Percentiles rank a stretch among this genome's conserved stretches.
These are phyloP conservation scores for Pseudococcus longispinus DNA, from an alignment of 2,888 invertebrate genomes.

Conservation along the genomic window DNA sequence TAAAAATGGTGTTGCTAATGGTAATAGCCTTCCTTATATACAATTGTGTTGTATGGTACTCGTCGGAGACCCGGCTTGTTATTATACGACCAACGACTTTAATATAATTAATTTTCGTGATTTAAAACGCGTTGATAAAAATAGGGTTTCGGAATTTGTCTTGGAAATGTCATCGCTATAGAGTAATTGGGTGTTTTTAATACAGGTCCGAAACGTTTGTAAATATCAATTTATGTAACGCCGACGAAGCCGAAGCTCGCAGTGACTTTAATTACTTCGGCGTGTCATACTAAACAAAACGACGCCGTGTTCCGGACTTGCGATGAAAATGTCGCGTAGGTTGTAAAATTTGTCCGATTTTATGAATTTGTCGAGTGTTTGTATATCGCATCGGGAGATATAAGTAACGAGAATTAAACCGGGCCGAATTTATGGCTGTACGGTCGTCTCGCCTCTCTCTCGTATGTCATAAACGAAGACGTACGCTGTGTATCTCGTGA, in stretches of 20 bases:
- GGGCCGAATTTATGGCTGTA: neutral
- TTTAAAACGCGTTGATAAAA: slow-evolving; percentile 19
- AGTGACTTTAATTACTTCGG: slow-evolving; percentile 1
- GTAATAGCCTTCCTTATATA: neutral
- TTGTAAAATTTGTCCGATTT: slow-evolving; percentile 22
- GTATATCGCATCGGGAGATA: neutral
- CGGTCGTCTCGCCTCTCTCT: neutral
- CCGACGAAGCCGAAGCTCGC: neutral
- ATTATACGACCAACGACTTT: neutral
- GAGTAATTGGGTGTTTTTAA: slow-evolving; percentile 19
- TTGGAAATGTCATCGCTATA: neutral
- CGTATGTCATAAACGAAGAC: neutral
- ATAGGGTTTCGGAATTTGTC: slow-evolving; percentile 23
- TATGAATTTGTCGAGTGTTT: neutral
- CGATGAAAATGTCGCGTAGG: neutral
- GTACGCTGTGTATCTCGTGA: neutral
- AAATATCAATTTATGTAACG: neutral
- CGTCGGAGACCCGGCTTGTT: neutral
- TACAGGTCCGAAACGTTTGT: neutral
- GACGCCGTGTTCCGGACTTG: neutral
- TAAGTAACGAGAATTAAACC: neutral
- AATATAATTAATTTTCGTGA: slow-evolving; percentile 13
- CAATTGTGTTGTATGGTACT: neutral
- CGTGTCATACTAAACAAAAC: neutral
- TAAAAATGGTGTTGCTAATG: neutral